These are phyloP conservation scores for Danaus melanippus DNA, from an alignment of 1,140 invertebrate genomes.

Conservation along the genomic window DNA sequence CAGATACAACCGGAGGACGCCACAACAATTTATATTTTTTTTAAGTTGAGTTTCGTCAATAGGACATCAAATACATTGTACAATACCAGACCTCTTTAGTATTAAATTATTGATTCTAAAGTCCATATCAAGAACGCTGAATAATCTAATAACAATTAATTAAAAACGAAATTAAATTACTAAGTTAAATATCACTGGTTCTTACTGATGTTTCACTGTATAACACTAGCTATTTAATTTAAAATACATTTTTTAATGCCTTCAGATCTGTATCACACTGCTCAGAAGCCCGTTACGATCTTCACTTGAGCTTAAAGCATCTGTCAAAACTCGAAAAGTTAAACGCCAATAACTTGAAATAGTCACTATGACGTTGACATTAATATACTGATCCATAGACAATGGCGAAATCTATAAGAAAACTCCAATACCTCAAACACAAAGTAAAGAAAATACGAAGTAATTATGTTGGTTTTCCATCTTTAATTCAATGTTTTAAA, in stretches of 20 bases:
- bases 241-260: not conserved
- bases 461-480: too few species aligned
- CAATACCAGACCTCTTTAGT: slow-evolving; percentile 12
- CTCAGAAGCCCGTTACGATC: not conserved
- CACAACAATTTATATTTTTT: slow-evolving; percentile 6
- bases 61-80: slow-evolving; percentile 3
- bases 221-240: too few species aligned
- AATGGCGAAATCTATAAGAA: too few species aligned
- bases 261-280: not conserved
- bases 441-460: too few species aligned
- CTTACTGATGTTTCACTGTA: too few species aligned
- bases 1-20: slow-evolving; percentile 1
- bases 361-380: too few species aligned
- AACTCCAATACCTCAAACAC: too few species aligned
- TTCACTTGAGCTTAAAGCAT: not conserved
- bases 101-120: slow-evolving; percentile 60
- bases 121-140: slow-evolving; percentile 32
- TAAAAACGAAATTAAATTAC: slow-evolving; percentile 18
- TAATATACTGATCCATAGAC: too few species aligned
- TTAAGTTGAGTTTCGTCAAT: slow-evolving; percentile 14
- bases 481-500: too few species aligned
- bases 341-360: not conserved
- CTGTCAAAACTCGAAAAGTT: not conserved
- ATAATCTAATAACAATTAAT: slow-evolving; percentile 20
- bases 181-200: not conserved